Evolutionary conservation across 2,113 vertebrate species (phyloP).

Genomic region (Emydura subglobosa): DNA sequence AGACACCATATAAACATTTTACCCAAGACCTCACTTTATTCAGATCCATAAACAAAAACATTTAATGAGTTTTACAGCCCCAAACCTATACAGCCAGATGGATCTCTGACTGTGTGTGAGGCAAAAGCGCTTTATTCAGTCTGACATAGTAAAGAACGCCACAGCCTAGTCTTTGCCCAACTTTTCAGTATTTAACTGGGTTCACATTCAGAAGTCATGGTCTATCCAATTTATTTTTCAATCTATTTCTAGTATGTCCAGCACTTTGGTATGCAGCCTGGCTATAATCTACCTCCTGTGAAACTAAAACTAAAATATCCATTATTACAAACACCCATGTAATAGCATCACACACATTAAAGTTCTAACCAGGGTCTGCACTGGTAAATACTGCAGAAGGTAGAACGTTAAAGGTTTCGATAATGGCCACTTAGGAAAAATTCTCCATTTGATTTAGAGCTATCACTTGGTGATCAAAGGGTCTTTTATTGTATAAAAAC

Average conservation of each 20-base stretch:
- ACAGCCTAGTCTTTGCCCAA: not conserved
- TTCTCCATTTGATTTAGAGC: not conserved
- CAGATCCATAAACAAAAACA: not conserved
- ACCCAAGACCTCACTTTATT: accelerated
- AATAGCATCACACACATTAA: not conserved
- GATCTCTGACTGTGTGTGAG: not conserved
- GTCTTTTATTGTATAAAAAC: not conserved
- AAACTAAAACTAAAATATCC: not conserved
- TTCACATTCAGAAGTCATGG: not conserved
- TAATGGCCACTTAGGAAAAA: not conserved
- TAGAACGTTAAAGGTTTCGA: not conserved
- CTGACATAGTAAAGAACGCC: not conserved
- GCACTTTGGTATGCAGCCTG: not conserved
- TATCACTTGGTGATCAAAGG: not conserved
- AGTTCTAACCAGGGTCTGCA: not conserved
- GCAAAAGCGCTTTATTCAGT: not conserved
- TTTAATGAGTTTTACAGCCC: accelerated
- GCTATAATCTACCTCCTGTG: not conserved
- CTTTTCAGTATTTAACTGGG: not conserved
- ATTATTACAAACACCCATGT: not conserved
- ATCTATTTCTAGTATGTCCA: not conserved
- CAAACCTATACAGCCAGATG: accelerated
- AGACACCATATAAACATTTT: not conserved
- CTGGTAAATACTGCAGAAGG: not conserved
- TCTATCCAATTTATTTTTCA: not conserved